phyloP scores from a whole-genome alignment of 2,888 invertebrate species.

The Cephus sareptanus region DNA sequence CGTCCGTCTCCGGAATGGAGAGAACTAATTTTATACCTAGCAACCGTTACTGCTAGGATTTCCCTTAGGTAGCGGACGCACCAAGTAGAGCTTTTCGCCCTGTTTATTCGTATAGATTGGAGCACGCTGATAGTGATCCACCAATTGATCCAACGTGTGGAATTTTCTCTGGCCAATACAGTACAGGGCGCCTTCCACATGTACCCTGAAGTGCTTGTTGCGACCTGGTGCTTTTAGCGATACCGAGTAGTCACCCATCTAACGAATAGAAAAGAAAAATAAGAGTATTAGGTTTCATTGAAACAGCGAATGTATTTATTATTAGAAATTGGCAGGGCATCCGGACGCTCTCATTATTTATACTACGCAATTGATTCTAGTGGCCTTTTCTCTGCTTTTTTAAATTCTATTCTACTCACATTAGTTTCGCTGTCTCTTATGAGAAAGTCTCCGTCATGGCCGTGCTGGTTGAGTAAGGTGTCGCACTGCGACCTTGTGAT shows the following conservation, averaged over 20 bases:
- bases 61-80: conserved; percentile 87
- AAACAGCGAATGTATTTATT: not conserved
- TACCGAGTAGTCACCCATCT: conserved; percentile 99
- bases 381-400: not conserved
- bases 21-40: conserved; percentile 44
- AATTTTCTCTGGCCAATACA: conserved; percentile 99
- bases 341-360: not conserved
- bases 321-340: not conserved
- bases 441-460: conserved; percentile 97
- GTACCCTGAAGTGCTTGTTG: conserved; percentile 99
- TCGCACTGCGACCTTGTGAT: conserved; percentile 97
- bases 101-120: conserved; percentile 99
- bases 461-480: conserved; percentile 92
- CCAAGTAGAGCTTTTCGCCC: conserved; percentile 96
- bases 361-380: not conserved
- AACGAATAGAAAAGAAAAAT: conserved; percentile 53
- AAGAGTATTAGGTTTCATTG: not conserved
- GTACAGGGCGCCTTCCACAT: conserved; percentile 91
- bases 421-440: conserved; percentile 99
- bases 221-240: conserved; percentile 97
- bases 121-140: conserved; percentile 98
- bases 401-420: conserved; percentile 72
- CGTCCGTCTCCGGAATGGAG: not conserved
- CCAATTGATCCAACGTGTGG: conserved; percentile 93
- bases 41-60: conserved; percentile 63